Evolutionary conservation across 2,888 invertebrate genomes (phyloP).

Genomic region (Stenodera caucasica): DNA sequence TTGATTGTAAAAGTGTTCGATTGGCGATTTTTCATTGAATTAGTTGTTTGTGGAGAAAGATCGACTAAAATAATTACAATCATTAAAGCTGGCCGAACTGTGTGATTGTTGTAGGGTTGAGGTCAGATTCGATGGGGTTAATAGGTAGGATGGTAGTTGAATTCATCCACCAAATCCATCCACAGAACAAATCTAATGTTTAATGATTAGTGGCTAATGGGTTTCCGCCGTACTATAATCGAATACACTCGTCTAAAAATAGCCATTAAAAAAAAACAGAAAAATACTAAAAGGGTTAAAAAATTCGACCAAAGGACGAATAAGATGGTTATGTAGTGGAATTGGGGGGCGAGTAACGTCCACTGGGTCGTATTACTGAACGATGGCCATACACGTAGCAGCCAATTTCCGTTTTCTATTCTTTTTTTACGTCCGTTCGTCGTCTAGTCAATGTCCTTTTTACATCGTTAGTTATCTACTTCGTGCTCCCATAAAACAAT

Average conservation of each 20-base stretch:
- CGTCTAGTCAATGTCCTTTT: conserved; percentile 32
- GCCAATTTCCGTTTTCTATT: conserved; percentile 46
- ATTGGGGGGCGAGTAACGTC: conserved; percentile 25
- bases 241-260: conserved; percentile 21
- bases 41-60: conserved; percentile 6
- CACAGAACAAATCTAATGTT: conserved; percentile 22
- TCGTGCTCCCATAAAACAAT: conserved; percentile 18
- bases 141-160: too few relatives aligned
- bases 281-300: too few relatives aligned
- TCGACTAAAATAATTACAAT: conserved; percentile 8
- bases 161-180: too few relatives aligned
- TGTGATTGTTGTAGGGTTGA: conserved; percentile 1
- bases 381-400: conserved; percentile 44
- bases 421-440: conserved; percentile 43
- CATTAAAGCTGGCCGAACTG: not conserved
- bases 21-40: conserved; percentile 3
- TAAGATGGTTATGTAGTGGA: conserved; percentile 13
- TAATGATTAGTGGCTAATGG: conserved; percentile 25
- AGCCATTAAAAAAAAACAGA: not conserved
- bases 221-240: conserved; percentile 19
- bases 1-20: conserved; percentile 1
- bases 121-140: not conserved
- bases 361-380: conserved; percentile 38
- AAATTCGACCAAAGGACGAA: conserved; percentile 15
- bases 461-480: conserved; percentile 35